These are phyloP conservation scores for Ferdinandea cuprea DNA, from an alignment of 2,888 invertebrate genomes.

Conservation along the genomic window DNA sequence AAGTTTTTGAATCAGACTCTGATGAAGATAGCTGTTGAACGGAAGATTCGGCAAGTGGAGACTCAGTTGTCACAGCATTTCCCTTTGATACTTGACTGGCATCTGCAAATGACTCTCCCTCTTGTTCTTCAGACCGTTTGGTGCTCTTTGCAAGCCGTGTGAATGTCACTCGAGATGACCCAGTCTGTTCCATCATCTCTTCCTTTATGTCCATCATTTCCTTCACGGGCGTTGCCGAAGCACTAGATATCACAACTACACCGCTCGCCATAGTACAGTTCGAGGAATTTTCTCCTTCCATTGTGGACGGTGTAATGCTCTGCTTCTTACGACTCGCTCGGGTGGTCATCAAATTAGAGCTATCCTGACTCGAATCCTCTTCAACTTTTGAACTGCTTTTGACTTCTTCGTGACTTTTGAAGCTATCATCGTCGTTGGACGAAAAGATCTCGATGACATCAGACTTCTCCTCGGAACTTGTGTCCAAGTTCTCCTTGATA, in stretches of 20 bases:
- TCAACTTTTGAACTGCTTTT: neutral
- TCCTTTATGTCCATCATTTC: neutral
- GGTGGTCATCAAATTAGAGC: neutral
- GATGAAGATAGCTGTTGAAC: too few species aligned
- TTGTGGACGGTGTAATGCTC: neutral
- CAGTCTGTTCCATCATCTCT: neutral
- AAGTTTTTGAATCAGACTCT: neutral
- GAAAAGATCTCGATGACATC: conserved; percentile 44
- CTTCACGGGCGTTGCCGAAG: conserved; percentile 11
- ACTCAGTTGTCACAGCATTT: too few species aligned
- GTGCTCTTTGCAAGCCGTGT: conserved; percentile 15
- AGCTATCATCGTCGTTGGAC: conserved; percentile 47
- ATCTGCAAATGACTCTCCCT: neutral
- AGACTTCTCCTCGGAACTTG: neutral
- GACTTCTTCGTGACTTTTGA: neutral
- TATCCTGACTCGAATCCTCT: neutral
- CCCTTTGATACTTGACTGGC: neutral
- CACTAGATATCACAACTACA: conserved; percentile 34
- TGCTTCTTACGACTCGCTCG: neutral
- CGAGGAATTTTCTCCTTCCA: conserved; percentile 22
- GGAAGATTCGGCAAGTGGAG: too few species aligned
- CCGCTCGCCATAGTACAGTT: conserved; percentile 31
- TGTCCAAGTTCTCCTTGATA: conserved; percentile 1
- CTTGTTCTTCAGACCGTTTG: conserved; percentile 21
- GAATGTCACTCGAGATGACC: neutral